A percentile compares a stretch with the other conserved stretches of the same genome.
These are phyloP conservation scores for Zenarchopterus dispar DNA, from an alignment of 2,797 vertebrate species.

Conservation along the genomic window DNA sequence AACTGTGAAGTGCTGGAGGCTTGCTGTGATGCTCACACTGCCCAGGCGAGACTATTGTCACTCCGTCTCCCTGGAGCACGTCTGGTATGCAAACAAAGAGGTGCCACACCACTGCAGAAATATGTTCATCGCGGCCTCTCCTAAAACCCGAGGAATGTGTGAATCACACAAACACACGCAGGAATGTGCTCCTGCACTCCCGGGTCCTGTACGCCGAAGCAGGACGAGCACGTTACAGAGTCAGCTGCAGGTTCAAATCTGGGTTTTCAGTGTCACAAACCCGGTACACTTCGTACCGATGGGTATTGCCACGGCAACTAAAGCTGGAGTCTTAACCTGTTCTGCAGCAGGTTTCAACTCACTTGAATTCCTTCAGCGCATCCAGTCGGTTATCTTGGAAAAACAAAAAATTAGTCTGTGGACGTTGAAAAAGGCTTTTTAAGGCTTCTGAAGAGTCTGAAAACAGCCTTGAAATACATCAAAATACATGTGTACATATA, in stretches of 20 bases:
- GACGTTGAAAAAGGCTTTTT: too few species aligned
- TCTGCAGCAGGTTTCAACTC: neutral
- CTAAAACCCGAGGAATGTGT: constrained; percentile 66
- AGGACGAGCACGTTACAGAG: neutral
- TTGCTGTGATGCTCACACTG: constrained; percentile 42
- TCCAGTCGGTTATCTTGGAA: too few species aligned
- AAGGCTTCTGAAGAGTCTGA: too few species aligned
- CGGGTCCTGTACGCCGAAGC: constrained; percentile 12
- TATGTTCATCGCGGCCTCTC: constrained; percentile 65
- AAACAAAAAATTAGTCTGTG: too few species aligned
- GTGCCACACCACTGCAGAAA: constrained; percentile 61
- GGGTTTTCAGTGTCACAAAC: neutral
- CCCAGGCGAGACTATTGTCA: constrained; percentile 37
- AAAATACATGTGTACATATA: too few species aligned
- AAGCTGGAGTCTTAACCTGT: neutral
- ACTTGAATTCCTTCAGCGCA: too few species aligned
- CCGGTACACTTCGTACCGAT: neutral
- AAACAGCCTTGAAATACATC: too few species aligned
- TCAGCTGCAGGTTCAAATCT: neutral
- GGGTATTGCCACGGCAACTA: neutral
- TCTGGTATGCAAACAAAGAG: constrained; percentile 77
- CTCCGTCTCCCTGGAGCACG: constrained; percentile 62
- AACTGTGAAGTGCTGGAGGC: constrained; percentile 22
- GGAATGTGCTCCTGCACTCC: constrained; percentile 56
- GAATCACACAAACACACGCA: constrained; percentile 54